A percentile compares a stretch with the other conserved stretches of the same genome.
Evolutionary conservation across 2,888 invertebrate species (phyloP).

Genomic region (Troilus luridus): DNA sequence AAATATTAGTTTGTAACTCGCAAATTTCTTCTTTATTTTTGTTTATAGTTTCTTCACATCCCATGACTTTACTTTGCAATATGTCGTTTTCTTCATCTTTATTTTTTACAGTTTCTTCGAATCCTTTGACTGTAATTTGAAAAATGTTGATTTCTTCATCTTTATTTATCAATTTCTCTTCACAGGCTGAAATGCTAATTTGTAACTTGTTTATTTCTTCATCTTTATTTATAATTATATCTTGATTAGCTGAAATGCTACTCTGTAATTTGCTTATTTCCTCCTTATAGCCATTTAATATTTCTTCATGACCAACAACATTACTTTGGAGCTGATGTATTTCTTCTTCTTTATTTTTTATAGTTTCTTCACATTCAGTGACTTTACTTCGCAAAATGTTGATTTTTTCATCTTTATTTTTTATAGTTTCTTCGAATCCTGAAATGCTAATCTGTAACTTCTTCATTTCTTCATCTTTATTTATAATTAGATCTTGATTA

Average conservation of each 20-base stretch:
- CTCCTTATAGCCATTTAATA: no score
- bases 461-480: neutral
- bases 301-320: no score
- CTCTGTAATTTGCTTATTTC: no score
- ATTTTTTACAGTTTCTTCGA: neutral
- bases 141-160: neutral
- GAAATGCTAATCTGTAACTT: no score
- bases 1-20: neutral
- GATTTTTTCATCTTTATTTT: neutral
- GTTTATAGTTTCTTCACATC: neutral
- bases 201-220: neutral
- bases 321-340: no score
- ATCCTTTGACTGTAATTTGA: neutral
- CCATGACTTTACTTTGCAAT: neutral
- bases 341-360: no score
- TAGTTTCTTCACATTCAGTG: neutral
- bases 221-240: neutral
- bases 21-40: neutral
- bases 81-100: neutral
- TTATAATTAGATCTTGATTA: neutral
- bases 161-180: neutral
- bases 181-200: neutral
- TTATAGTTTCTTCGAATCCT: no score
- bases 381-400: neutral
- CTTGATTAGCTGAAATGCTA: neutral